phyloP scores from a whole-genome alignment of 2,888 invertebrate species.

The Pyrrhia umbra region DNA sequence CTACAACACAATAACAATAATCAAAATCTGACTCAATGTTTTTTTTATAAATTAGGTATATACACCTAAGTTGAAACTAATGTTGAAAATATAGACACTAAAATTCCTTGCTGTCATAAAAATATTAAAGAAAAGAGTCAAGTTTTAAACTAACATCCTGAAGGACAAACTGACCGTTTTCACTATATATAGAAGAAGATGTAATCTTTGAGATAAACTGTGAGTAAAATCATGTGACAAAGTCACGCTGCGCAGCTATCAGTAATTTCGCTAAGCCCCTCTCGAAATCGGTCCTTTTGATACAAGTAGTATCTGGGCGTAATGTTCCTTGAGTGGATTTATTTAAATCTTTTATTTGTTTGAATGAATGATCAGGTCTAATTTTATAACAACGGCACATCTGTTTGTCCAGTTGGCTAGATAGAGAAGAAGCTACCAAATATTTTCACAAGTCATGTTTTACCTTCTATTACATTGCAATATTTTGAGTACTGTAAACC shows the following conservation, averaged over 20 bases:
- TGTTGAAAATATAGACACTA: too few species aligned
- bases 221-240: conserved; percentile 54
- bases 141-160: conserved; percentile 6
- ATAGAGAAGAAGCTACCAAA: too few species aligned
- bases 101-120: not conserved
- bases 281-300: conserved; percentile 54
- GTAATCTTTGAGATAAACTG: conserved; percentile 34
- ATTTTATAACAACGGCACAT: too few species aligned
- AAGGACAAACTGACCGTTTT: conserved; percentile 11
- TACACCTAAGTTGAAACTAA: too few species aligned
- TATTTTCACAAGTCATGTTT: too few species aligned
- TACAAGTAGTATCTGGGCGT: conserved; percentile 16
- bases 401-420: too few species aligned
- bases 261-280: conserved; percentile 44
- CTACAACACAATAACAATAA: not conserved
- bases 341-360: conserved; percentile 29
- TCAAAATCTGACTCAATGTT: not conserved
- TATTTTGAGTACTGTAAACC: too few species aligned
- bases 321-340: conserved; percentile 43
- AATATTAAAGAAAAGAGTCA: too few species aligned
- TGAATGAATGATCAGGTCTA: conserved; percentile 23
- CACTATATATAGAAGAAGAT: conserved; percentile 7
- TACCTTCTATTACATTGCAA: too few species aligned
- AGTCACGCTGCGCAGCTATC: conserved; percentile 51
- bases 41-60: not conserved